Percentiles rank a stretch among this genome's conserved stretches.
phyloP scores from a whole-genome alignment of 2,888 invertebrate species.

The Nudaria mundana region DNA sequence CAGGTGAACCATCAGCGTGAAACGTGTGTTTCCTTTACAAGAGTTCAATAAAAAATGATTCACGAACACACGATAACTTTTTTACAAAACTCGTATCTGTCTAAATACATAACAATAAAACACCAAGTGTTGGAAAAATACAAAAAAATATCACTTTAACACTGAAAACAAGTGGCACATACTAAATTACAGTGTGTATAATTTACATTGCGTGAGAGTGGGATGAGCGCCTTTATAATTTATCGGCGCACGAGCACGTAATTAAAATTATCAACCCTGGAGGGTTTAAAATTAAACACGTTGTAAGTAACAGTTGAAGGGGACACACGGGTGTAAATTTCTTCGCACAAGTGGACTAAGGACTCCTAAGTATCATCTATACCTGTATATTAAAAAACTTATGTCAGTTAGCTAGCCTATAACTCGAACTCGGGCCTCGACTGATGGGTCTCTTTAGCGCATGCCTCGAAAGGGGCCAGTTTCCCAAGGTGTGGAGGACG shows the following conservation, averaged over 20 bases:
- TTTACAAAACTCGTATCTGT: too few species aligned
- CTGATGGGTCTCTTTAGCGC: too few species aligned
- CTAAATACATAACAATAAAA: too few species aligned
- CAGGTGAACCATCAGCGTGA: too few species aligned
- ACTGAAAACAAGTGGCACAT: neutral
- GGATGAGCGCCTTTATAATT: slow-evolving; percentile 30
- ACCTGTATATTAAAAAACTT: too few species aligned
- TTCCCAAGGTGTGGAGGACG: too few species aligned
- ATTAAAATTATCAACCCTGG: slow-evolving; percentile 42
- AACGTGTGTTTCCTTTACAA: too few species aligned
- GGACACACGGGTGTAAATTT: slow-evolving; percentile 14
- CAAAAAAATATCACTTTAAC: neutral
- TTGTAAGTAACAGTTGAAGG: slow-evolving; percentile 16
- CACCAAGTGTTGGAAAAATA: neutral
- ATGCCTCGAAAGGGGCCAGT: too few species aligned
- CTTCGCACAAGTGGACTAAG: neutral
- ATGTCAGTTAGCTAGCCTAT: too few species aligned
- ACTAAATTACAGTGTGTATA: slow-evolving; percentile 4
- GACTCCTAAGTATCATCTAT: neutral
- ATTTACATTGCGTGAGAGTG: neutral
- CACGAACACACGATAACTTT: too few species aligned
- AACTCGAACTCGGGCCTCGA: too few species aligned
- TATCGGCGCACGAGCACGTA: slow-evolving; percentile 32
- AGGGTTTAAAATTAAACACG: slow-evolving; percentile 33
- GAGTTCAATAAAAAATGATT: too few species aligned